These are phyloP conservation scores for Microctonus aethiopoides DNA, from an alignment of 2,888 invertebrate species.

Conservation along the genomic window DNA sequence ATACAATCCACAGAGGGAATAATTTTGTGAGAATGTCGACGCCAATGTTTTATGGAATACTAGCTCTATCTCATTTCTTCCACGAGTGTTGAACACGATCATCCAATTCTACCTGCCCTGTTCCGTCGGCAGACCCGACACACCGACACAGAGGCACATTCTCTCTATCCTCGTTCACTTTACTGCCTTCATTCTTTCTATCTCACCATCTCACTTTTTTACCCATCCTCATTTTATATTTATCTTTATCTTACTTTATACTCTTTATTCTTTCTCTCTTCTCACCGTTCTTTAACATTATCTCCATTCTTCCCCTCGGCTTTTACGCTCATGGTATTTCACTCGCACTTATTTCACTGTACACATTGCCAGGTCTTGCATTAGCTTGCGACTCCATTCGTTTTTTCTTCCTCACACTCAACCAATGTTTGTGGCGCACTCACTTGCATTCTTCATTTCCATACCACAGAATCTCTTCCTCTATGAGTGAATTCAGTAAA, in stretches of 20 bases:
- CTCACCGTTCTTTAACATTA: conserved; percentile 4
- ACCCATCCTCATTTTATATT: conserved; percentile 12
- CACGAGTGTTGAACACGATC: conserved; percentile 15
- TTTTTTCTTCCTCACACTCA: conserved; percentile 22
- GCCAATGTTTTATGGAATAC: conserved; percentile 27
- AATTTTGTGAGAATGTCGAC: conserved; percentile 14
- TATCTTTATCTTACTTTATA: conserved; percentile 14
- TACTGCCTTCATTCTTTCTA: conserved; percentile 42
- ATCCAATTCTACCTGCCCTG: conserved; percentile 34
- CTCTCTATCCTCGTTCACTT: conserved; percentile 31
- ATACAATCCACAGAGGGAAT: conserved; percentile 3
- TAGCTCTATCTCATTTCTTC: conserved; percentile 9
- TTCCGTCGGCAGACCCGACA: conserved; percentile 24
- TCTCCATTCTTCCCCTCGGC: conserved; percentile 24
- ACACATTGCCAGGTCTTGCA: conserved; percentile 11
- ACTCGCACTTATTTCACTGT: neutral
- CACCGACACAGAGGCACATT: conserved; percentile 28
- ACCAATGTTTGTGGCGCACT: neutral
- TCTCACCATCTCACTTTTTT: conserved; percentile 18
- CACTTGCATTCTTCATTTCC: conserved; percentile 18
- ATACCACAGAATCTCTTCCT: conserved; percentile 25
- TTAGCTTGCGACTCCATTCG: conserved; percentile 21
- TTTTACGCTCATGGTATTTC: neutral
- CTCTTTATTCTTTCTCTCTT: conserved; percentile 19
- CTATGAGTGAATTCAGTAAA: conserved; percentile 11